Evolutionary conservation across 2,888 invertebrate genomes (phyloP).

Genomic region (Acutogordius australiensis): DNA sequence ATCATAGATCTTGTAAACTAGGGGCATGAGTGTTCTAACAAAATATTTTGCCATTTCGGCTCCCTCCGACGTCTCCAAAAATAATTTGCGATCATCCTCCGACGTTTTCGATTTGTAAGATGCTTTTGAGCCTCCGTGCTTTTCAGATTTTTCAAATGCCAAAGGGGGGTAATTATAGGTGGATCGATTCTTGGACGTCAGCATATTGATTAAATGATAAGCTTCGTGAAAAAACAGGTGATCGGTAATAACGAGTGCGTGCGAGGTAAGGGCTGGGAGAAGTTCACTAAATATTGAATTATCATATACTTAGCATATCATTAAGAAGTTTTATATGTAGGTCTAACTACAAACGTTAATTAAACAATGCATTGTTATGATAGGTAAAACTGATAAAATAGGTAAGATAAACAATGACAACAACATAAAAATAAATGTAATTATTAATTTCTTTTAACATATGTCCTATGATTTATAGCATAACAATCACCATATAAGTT

Average conservation of each 20-base stretch:
- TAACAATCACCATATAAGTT: background rate
- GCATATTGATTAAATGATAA: too few species aligned
- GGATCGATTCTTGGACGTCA: background rate
- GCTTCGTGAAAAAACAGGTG: background rate
- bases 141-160: too few species aligned
- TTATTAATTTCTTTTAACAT: too few species aligned
- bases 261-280: background rate
- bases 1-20: conserved; percentile 87
- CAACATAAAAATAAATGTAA: background rate
- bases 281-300: too few species aligned
- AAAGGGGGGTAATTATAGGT: too few species aligned
- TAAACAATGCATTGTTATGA: too few species aligned
- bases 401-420: background rate
- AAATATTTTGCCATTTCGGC: conserved; percentile 35
- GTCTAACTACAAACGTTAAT: too few species aligned
- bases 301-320: too few species aligned
- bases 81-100: background rate
- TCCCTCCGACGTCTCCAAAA: conserved; percentile 25
- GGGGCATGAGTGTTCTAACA: conserved; percentile 54
- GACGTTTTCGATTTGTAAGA: background rate
- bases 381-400: background rate
- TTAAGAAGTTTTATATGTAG: too few species aligned
- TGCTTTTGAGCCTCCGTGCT: background rate
- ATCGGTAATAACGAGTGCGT: background rate
- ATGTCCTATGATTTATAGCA: too few species aligned